A percentile compares a stretch with the other conserved stretches of the same genome.
Conservation (phyloP, 2,797 vertebrate genomes). For the Aeoliscus strigatus region DNA sequence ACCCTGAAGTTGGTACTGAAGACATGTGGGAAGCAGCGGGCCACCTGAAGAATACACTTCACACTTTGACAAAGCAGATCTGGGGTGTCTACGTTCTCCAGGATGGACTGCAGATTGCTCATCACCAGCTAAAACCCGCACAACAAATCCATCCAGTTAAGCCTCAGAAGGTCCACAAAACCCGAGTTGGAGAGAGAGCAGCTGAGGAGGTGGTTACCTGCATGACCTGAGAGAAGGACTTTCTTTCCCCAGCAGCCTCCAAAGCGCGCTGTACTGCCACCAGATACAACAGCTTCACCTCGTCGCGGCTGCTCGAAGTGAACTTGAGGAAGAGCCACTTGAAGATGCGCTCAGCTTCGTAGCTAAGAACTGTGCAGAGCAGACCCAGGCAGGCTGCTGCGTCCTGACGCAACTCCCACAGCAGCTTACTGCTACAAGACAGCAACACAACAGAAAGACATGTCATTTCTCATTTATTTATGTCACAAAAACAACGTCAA, state of each 20-base stretch:
- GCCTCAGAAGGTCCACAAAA: too few relatives aligned
- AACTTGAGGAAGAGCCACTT: constrained; percentile 98
- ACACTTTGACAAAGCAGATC: constrained; percentile 97
- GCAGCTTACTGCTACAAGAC: constrained; percentile 88
- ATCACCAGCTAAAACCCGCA: constrained; percentile 86
- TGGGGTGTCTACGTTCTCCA: constrained; percentile 97
- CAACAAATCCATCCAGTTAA: too few relatives aligned
- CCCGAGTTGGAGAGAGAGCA: too few relatives aligned
- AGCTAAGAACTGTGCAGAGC: constrained; percentile 91
- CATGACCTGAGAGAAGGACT: constrained; percentile 96
- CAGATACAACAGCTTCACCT: constrained; percentile 95
- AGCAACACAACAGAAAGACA: not conserved
- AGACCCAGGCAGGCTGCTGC: constrained; percentile 91
- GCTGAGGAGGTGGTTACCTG: constrained; percentile 75
- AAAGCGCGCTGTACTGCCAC: constrained; percentile 90
- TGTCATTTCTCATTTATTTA: too few relatives aligned
- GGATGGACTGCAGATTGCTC: constrained; percentile 94
- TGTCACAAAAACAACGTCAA: too few relatives aligned
- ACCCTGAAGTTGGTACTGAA: constrained; percentile 99
- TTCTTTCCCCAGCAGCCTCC: constrained; percentile 96
- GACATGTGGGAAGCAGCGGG: constrained; percentile 94
- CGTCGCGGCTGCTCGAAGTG: constrained; percentile 87
- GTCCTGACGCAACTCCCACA: constrained; percentile 95
- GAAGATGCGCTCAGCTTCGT: constrained; percentile 97
- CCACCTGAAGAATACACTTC: constrained; percentile 93